A percentile compares a stretch with the other conserved stretches of the same genome.
Conservation (phyloP, 2,797 vertebrate species). For the Esox lucius region DNA sequence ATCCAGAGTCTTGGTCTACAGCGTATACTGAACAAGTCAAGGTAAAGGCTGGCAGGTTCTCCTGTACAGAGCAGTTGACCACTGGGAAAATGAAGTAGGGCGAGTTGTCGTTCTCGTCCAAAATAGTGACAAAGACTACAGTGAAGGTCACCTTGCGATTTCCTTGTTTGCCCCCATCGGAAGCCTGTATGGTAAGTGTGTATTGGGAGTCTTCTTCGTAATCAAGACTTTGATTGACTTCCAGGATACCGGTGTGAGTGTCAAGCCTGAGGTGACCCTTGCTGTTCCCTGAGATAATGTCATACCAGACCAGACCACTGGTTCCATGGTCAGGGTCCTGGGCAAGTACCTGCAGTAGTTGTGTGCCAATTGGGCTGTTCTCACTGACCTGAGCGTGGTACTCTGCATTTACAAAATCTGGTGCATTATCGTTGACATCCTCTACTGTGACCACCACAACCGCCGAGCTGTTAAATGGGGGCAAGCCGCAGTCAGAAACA, state of each 20-base stretch:
- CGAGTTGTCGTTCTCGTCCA: constrained; percentile 91
- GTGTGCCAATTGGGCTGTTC: constrained; percentile 72
- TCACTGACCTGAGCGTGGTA: constrained; percentile 83
- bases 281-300: constrained; percentile 84
- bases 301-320: constrained; percentile 80
- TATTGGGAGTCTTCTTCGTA: constrained; percentile 84
- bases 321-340: constrained; percentile 77
- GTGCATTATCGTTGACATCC: constrained; percentile 88
- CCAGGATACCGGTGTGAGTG: constrained; percentile 77
- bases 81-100: constrained; percentile 85
- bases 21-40: constrained; percentile 81
- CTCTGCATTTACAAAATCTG: constrained; percentile 75
- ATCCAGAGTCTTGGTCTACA: constrained; percentile 85
- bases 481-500: constrained; percentile 79
- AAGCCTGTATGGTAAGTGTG: constrained; percentile 81
- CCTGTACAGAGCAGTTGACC: constrained; percentile 78
- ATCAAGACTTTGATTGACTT: constrained; percentile 77
- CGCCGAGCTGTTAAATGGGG: constrained; percentile 79
- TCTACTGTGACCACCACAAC: constrained; percentile 78
- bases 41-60: constrained; percentile 85
- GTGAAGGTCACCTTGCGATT: constrained; percentile 77
- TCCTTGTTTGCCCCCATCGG: constrained; percentile 68
- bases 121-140: constrained; percentile 73
- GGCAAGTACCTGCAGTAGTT: constrained; percentile 78
- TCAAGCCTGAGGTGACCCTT: constrained; percentile 79